A percentile compares a stretch with the other conserved stretches of the same genome.
Evolutionary conservation across 2,797 vertebrate species (phyloP).

Genomic region (Acipenser ruthenus): DNA sequence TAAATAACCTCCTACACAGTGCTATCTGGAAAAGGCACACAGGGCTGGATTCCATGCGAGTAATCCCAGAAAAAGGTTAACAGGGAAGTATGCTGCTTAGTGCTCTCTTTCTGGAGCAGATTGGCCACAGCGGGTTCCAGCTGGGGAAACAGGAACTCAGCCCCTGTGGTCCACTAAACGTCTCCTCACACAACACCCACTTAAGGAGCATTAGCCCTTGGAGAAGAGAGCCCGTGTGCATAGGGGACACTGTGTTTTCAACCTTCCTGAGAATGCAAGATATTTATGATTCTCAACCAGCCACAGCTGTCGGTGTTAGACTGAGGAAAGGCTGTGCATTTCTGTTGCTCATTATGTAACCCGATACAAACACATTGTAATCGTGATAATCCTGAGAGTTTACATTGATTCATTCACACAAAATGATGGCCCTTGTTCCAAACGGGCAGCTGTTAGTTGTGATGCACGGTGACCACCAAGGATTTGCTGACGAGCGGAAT

Average conservation of each 20-base stretch:
- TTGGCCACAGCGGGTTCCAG: neutral
- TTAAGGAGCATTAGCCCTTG: neutral
- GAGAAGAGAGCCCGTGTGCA: neutral
- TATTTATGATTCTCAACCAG: slow-evolving; percentile 6
- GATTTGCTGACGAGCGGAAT: slow-evolving; percentile 23
- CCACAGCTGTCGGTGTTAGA: neutral
- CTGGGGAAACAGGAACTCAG: neutral
- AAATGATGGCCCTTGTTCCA: slow-evolving; percentile 36
- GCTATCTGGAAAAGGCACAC: too few species aligned
- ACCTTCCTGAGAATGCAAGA: slow-evolving; percentile 5
- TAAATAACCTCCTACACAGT: too few species aligned
- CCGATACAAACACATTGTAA: slow-evolving; percentile 41
- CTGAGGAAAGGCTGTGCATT: too few species aligned
- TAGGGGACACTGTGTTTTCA: neutral
- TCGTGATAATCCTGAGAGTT: slow-evolving; percentile 48
- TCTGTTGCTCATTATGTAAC: slow-evolving; percentile 46
- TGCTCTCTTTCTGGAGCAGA: too few species aligned
- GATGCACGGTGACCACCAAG: slow-evolving; percentile 19
- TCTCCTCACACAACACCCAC: slow-evolving; percentile 6
- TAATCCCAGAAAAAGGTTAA: too few species aligned
- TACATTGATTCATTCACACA: slow-evolving; percentile 29
- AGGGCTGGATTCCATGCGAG: too few species aligned
- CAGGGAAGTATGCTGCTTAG: too few species aligned
- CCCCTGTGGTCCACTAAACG: neutral
- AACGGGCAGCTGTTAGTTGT: slow-evolving; percentile 51